Conservation (phyloP, 2,797 vertebrate genomes). For the Paramormyrops hopkinsi region DNA sequence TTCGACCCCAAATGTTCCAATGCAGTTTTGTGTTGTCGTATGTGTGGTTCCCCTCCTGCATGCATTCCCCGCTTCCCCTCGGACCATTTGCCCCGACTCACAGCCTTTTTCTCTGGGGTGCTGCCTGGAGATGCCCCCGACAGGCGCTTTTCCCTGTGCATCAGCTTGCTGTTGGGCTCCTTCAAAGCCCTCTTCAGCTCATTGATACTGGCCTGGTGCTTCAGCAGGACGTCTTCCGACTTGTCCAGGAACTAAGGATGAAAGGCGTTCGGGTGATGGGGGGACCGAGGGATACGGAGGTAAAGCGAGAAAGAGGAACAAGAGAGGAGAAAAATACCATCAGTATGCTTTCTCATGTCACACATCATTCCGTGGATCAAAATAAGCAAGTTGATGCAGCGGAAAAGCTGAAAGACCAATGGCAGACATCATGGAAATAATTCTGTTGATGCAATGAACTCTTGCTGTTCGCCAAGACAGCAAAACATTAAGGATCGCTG, state of each 20-base stretch:
- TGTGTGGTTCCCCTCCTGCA: background rate
- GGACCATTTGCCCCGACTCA: slow-evolving; percentile 49
- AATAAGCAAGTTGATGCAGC: background rate
- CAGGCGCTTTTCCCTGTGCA: slow-evolving; percentile 80
- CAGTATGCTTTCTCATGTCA: background rate
- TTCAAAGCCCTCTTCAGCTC: slow-evolving; percentile 91
- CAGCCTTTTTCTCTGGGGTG: slow-evolving; percentile 73
- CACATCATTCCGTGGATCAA: background rate
- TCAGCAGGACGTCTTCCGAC: slow-evolving; percentile 88
- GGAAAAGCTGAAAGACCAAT: background rate
- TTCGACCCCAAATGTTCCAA: background rate
- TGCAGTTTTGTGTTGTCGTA: background rate
- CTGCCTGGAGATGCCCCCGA: slow-evolving; percentile 74
- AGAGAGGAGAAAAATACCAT: background rate
- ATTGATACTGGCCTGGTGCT: slow-evolving; percentile 98
- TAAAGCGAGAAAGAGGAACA: background rate
- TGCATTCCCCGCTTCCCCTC: background rate
- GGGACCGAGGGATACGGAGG: background rate
- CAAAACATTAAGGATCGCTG: background rate
- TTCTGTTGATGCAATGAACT: background rate
- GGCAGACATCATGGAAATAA: background rate
- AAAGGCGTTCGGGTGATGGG: slow-evolving; percentile 9
- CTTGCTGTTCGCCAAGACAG: background rate
- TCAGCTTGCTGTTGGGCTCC: slow-evolving; percentile 93
- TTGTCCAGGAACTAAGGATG: slow-evolving; percentile 85